Evolutionary conservation across 2,888 invertebrate species (phyloP).

Genomic region (Lissocephala sabroskyi): DNA sequence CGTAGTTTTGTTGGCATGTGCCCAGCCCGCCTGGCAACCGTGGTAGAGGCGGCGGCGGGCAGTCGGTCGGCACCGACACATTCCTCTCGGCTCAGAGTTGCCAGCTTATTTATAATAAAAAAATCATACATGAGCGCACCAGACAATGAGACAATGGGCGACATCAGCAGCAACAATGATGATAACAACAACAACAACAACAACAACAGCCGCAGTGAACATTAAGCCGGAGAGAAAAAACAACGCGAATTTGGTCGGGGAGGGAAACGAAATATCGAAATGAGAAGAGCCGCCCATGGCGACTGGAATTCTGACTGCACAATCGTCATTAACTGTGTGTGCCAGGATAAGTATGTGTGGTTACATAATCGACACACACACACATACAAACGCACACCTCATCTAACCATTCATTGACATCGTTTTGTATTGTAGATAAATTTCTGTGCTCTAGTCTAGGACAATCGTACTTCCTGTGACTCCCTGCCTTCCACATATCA

Average conservation of each 20-base stretch:
- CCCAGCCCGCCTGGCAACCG: too few species aligned
- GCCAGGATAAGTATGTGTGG: slow-evolving; percentile 14
- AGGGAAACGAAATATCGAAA: slow-evolving; percentile 14
- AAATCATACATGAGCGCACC: slow-evolving; percentile 61
- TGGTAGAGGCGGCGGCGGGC: too few species aligned
- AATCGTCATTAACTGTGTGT: slow-evolving; percentile 48
- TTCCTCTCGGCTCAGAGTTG: slow-evolving; percentile 30
- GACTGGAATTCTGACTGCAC: slow-evolving; percentile 24
- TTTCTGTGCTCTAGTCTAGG: too few species aligned
- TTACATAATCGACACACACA: slow-evolving; percentile 20
- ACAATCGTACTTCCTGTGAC: too few species aligned
- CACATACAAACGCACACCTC: slow-evolving; percentile 31
- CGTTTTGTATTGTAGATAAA: slow-evolving; percentile 51
- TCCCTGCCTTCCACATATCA: too few species aligned
- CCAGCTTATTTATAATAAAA: slow-evolving; percentile 60
- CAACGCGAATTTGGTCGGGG: slow-evolving; percentile 9
- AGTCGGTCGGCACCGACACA: slow-evolving; percentile 44
- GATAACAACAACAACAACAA: slow-evolving; percentile 13
- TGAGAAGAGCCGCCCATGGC: slow-evolving; percentile 23
- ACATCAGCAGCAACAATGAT: slow-evolving; percentile 11
- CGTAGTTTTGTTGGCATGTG: slow-evolving; percentile 56
- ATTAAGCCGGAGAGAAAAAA: background rate
- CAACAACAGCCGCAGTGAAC: slow-evolving; percentile 14
- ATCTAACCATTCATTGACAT: slow-evolving; percentile 53
- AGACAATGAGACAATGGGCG: slow-evolving; percentile 58